Conservation (phyloP, 2,797 vertebrate species). For the Helarctos malayanus region DNA sequence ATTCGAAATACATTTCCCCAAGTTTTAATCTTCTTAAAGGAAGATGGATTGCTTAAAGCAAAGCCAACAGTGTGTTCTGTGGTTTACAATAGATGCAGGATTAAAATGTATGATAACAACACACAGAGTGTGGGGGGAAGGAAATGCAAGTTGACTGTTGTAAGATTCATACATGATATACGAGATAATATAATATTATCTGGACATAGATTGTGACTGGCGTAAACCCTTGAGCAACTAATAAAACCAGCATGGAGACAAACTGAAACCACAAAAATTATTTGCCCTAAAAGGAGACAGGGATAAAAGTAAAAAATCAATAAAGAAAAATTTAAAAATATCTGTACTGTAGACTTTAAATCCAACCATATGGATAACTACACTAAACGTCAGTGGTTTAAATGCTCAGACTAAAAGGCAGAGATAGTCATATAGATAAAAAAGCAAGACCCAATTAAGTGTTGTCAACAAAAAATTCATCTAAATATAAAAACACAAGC, state of each 20-base stretch:
- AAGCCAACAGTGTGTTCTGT: background rate
- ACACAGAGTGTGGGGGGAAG: background rate
- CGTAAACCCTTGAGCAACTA: background rate
- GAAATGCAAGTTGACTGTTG: background rate
- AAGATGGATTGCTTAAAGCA: background rate
- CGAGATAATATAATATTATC: background rate
- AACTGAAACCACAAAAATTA: background rate
- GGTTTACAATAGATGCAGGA: background rate
- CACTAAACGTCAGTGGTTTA: background rate
- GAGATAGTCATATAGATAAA: background rate
- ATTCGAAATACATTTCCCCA: background rate
- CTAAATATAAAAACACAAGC: background rate
- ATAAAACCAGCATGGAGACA: background rate
- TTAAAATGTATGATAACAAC: background rate
- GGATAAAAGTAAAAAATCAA: background rate
- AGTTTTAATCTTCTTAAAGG: background rate
- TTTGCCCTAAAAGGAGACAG: background rate
- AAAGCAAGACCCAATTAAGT: background rate
- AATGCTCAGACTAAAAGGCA: background rate
- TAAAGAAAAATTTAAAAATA: background rate
- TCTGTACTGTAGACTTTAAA: background rate
- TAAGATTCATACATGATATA: background rate
- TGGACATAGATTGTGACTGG: background rate
- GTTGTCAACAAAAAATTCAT: background rate
- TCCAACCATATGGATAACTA: background rate